A percentile compares a stretch with the other conserved stretches of the same genome.
These are phyloP conservation scores for Xiphorhynchus elegans DNA, from an alignment of 2,113 vertebrate species.

Conservation along the genomic window DNA sequence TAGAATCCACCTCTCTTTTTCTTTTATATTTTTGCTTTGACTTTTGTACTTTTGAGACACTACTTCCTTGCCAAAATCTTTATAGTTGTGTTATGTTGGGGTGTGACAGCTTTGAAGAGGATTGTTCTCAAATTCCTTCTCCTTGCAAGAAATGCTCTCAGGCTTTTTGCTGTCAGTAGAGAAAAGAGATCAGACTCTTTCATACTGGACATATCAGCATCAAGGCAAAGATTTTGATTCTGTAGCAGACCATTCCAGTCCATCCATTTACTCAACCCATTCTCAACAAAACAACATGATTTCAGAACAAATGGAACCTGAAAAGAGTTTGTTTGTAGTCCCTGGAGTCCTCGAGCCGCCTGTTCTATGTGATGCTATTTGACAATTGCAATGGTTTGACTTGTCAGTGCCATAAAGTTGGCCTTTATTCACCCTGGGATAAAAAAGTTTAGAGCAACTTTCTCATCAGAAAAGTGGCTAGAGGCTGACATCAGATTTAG, in stretches of 20 bases:
- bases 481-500: not conserved
- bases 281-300: not conserved
- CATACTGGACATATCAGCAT: not conserved
- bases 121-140: not conserved
- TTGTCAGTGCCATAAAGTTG: not conserved
- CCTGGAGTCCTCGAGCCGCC: not conserved
- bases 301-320: not conserved
- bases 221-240: not conserved
- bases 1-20: not conserved
- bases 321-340: not conserved
- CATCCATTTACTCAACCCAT: not conserved
- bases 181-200: not conserved
- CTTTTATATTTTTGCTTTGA: not conserved
- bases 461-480: not conserved
- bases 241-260: not conserved
- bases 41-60: not conserved
- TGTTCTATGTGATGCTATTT: not conserved
- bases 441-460: not conserved
- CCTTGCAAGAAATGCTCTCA: not conserved
- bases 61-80: not conserved
- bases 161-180: not conserved
- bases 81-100: not conserved
- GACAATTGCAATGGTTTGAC: not conserved
- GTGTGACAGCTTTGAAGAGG: not conserved
- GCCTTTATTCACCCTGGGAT: not conserved